Percentiles rank a stretch among this genome's conserved stretches.
Evolutionary conservation across 2,888 invertebrate genomes (phyloP).

Genomic region (Platerodrilus igneus): DNA sequence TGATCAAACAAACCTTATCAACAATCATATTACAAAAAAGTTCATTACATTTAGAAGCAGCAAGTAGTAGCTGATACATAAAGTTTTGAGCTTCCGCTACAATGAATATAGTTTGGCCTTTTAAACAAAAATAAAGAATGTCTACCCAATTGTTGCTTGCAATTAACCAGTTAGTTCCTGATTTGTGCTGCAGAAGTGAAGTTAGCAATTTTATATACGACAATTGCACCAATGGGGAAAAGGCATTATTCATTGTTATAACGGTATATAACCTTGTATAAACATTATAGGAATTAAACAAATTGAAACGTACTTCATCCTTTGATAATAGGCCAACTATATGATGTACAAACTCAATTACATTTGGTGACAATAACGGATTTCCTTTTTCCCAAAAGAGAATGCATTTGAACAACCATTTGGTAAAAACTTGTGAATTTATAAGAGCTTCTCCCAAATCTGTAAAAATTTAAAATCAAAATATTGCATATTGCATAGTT

Average conservation of each 20-base stretch:
- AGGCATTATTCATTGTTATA: slow-evolving; percentile 43
- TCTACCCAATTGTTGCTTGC: slow-evolving; percentile 60
- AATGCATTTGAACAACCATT: slow-evolving; percentile 49
- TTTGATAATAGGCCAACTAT: slow-evolving; percentile 56
- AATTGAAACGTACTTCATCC: slow-evolving; percentile 58
- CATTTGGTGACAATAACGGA: slow-evolving; percentile 45
- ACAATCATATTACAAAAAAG: slow-evolving; percentile 44
- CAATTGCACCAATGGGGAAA: slow-evolving; percentile 61
- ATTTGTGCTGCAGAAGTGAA: slow-evolving; percentile 56
- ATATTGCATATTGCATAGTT: too few relatives aligned
- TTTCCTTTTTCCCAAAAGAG: slow-evolving; percentile 42
- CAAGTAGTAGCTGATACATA: slow-evolving; percentile 56
- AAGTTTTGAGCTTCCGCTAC: slow-evolving; percentile 63
- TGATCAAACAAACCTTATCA: slow-evolving; percentile 19
- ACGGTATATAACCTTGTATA: slow-evolving; percentile 42
- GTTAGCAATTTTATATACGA: slow-evolving; percentile 62
- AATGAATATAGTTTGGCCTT: slow-evolving; percentile 68
- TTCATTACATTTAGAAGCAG: slow-evolving; percentile 51
- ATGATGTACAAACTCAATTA: slow-evolving; percentile 60
- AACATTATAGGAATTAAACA: slow-evolving; percentile 50
- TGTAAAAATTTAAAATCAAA: too few relatives aligned
- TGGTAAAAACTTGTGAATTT: slow-evolving; percentile 42
- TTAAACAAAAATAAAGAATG: slow-evolving; percentile 58
- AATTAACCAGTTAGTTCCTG: slow-evolving; percentile 64
- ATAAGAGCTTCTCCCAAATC: slow-evolving; percentile 41